Base-by-base conservation (phyloP, 2,797 vertebrate genomes). In the Characodon lateralis region DNA sequence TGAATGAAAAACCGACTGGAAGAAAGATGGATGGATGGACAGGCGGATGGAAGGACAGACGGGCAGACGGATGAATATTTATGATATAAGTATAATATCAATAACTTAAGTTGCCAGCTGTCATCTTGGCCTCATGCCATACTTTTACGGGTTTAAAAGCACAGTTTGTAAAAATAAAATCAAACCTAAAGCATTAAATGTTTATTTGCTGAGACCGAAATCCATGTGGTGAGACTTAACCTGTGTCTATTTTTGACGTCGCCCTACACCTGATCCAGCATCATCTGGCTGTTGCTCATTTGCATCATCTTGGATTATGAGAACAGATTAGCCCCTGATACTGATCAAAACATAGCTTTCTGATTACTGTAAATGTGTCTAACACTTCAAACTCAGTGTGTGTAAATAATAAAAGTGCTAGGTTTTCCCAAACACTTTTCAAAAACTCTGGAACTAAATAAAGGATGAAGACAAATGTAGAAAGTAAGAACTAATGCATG, bases 211-310 rank as follows among this genome's bases (percentile, higher is more conserved):
- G 3, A 74, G 79, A 88, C 84, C 82, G 82, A 82, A 91, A 87
- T 71, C 46, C 77, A 63, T 82, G 71, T 79, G 71, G 65, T 73
- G 81, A 75, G 78, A 78, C 83, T 74, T 75, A 80, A 83, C 63
- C 16, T 43, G 56, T 74, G 71, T 79, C 81, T 80, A 78, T 61
- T 86, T 89, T 90, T 85, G 72, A 59, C 71, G 63, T 76, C 81
- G 46, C 63, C 74, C 55, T 53, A 88, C 73, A 70, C 72, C 65
- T 65, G 74, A 83, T 69, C 79, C 14, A 35, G 81, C 88, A 82
- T 89, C 79, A 85, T 91, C 73, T 78, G 74, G 39, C 88, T 91
- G 89, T 89, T 89, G 77, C 41, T 91, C 90, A 86, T 83, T 78
- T 75, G 70, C 65, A 76, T 88, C 80, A 84, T 75, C 78, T 48